These are phyloP conservation scores for Acanthurus lineatus DNA, from an alignment of 2,797 vertebrate species.

Conservation along the genomic window DNA sequence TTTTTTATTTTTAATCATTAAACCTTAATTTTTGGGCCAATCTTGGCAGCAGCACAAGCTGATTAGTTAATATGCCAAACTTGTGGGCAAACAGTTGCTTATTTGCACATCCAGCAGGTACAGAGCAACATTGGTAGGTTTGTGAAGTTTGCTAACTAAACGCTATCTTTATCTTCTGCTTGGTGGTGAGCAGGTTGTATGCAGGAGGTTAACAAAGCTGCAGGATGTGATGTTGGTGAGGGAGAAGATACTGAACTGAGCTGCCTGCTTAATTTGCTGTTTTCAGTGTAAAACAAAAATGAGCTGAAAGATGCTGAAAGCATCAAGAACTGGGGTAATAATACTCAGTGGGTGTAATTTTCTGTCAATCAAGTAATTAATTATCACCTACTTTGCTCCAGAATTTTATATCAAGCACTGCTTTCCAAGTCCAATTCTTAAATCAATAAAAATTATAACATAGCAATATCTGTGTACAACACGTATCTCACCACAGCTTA, in stretches of 20 bases:
- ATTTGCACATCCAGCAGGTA: neutral
- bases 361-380: neutral
- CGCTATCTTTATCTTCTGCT: neutral
- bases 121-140: neutral
- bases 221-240: too few relatives aligned
- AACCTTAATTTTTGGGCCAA: neutral
- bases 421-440: neutral
- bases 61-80: neutral
- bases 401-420: neutral
- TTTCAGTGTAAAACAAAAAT: neutral
- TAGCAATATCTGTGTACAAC: neutral
- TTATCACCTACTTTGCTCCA: too few relatives aligned
- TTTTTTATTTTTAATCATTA: neutral
- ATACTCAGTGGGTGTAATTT: neutral
- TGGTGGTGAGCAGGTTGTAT: neutral
- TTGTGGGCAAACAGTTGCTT: neutral
- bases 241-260: neutral
- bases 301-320: neutral
- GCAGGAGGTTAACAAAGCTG: neutral
- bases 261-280: neutral
- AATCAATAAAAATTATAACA: neutral
- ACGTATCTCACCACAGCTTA: neutral
- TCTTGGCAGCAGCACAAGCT: slow-evolving; percentile 4
- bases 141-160: neutral
- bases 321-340: neutral